Evolutionary conservation across 2,888 invertebrate genomes (phyloP), one percentile per base, ranked within the genome.

Genomic region (Lasius fuliginosus): DNA sequence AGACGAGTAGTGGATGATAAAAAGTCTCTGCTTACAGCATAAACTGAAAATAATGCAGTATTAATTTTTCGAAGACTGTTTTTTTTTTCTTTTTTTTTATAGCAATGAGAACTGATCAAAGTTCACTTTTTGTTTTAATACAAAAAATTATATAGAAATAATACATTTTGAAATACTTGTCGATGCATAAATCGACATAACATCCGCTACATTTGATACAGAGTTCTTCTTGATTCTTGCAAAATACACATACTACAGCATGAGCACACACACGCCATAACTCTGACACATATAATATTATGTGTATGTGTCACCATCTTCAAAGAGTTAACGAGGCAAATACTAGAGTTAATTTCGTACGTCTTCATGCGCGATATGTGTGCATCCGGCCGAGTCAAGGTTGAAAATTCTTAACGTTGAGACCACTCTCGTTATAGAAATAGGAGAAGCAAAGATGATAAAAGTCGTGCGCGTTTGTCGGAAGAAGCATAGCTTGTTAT

Each of bases 381-480:
- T 42, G 9, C n/a, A 60, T 46, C 6, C 23, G 42, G 40, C 23
- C 23, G 18, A 58, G 3, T 56, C 33, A 4, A 36, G 3, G 11
- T 27, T 65, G 27, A 76, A 76, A 18, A 65, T 65, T 65, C 64
- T 75, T 64, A 9, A 75, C 36, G 23, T 75, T 64, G 49, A 74
- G 42, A 18, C 11, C 27, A 27, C 6, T 53, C 3, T 53, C 30
- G 33, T 42, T 40, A 40, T 30, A 67, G 33, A 67, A 6, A 23
- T 67, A 67, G 5, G 12, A 56, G 9, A 12, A 62, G n/a, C 40
- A 46, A 53, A 65, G 49, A 53, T 11, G 33, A 23, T 33, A 40
- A 12, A 40, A 65, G 40, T 40, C 12, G 12, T 36, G 53, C 49
- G 12, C 36, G 49, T 0, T 49, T 18, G 18, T 27, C 49, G 5